These are phyloP conservation scores for Muscina levida DNA, from an alignment of 2,888 invertebrate genomes.

Conservation along the genomic window DNA sequence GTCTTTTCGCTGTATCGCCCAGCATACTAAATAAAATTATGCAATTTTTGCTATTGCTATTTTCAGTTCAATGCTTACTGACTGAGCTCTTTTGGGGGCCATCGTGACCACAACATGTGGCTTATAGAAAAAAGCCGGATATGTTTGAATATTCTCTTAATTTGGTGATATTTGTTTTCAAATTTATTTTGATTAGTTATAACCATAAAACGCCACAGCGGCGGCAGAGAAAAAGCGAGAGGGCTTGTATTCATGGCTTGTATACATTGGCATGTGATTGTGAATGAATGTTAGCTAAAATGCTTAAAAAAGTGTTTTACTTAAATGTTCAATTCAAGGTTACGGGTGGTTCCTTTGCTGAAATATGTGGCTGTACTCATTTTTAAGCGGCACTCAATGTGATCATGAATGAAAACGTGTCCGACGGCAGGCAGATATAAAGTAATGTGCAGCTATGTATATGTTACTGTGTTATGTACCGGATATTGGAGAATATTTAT, in stretches of 20 bases:
- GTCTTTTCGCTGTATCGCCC: neutral
- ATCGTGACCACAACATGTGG: too few relatives aligned
- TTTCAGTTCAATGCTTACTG: neutral
- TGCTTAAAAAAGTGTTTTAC: conserved; percentile 10
- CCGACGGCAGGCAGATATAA: too few relatives aligned
- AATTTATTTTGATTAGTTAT: too few relatives aligned
- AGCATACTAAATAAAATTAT: conserved; percentile 9
- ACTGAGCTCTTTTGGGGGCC: neutral
- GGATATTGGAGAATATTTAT: too few relatives aligned
- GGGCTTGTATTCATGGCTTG: too few relatives aligned
- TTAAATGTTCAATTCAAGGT: conserved; percentile 8
- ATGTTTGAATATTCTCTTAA: conserved; percentile 19
- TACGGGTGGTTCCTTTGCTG: neutral
- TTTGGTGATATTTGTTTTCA: neutral
- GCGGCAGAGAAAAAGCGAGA: too few relatives aligned
- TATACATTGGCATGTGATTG: neutral
- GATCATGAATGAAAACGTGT: too few relatives aligned
- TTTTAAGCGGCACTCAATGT: too few relatives aligned
- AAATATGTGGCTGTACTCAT: neutral
- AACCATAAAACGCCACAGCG: too few relatives aligned
- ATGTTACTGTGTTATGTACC: too few relatives aligned
- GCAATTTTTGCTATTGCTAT: conserved; percentile 1
- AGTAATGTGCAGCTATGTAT: too few relatives aligned
- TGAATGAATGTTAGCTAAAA: neutral
- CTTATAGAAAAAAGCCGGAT: conserved; percentile 3